A percentile compares a stretch with the other conserved stretches of the same genome.
These are phyloP conservation scores for Patella ulyssiponensis DNA, from an alignment of 2,888 invertebrate genomes.

Conservation along the genomic window DNA sequence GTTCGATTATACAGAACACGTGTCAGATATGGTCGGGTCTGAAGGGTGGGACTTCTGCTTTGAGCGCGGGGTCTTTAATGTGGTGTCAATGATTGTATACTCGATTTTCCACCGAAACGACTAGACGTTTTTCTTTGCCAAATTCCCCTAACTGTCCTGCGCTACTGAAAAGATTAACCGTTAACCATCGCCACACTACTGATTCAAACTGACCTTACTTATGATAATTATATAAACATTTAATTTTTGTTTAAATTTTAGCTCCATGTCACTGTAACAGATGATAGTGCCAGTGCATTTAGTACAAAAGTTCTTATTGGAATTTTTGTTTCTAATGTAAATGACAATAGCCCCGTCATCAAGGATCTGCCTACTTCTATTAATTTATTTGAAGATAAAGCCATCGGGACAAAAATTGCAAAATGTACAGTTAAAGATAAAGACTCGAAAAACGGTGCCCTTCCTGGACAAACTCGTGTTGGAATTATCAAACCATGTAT, in stretches of 20 bases:
- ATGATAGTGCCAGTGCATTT: conserved; percentile 36
- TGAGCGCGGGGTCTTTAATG: too few relatives aligned
- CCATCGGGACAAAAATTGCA: conserved; percentile 39
- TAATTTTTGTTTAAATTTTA: conserved; percentile 24
- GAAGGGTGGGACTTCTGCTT: too few relatives aligned
- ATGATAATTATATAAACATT: not conserved
- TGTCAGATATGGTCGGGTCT: too few relatives aligned
- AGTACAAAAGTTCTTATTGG: conserved; percentile 40
- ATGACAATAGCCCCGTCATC: conserved; percentile 49
- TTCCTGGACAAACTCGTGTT: conserved; percentile 17
- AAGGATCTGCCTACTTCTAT: conserved; percentile 38
- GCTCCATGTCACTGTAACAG: conserved; percentile 40
- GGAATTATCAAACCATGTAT: not conserved
- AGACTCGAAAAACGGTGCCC: conserved; percentile 31
- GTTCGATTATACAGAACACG: too few relatives aligned
- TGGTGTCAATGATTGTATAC: too few relatives aligned
- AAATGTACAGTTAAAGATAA: conserved; percentile 44
- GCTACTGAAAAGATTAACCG: too few relatives aligned
- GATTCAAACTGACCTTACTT: not conserved
- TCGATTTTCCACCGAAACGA: too few relatives aligned
- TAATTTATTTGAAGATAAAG: conserved; percentile 42
- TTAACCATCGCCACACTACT: too few relatives aligned
- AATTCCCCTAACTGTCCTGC: too few relatives aligned
- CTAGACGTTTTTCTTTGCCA: too few relatives aligned
- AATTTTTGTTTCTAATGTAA: conserved; percentile 45